These are phyloP conservation scores for Rhincodon typus DNA, from an alignment of 2,797 vertebrate species.

Conservation along the genomic window DNA sequence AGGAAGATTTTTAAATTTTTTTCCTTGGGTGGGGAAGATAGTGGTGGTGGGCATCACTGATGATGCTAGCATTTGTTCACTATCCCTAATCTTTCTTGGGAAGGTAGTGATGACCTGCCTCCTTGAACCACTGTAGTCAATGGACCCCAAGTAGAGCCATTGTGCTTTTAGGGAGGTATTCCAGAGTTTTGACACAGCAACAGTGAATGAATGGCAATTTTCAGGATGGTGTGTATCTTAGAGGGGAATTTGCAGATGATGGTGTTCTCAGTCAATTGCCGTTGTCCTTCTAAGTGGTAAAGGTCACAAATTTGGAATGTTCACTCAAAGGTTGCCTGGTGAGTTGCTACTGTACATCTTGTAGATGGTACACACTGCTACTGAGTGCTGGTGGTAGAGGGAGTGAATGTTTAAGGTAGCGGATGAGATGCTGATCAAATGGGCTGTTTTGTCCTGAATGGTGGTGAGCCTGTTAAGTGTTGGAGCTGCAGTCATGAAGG, in stretches of 20 bases:
- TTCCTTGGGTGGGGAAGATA: neutral
- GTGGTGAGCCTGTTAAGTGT: neutral
- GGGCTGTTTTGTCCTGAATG: neutral
- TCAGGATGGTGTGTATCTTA: neutral
- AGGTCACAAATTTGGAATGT: neutral
- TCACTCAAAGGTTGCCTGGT: neutral
- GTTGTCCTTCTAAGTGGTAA: neutral
- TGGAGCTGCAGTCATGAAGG: neutral
- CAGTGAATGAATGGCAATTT: neutral
- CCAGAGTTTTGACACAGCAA: neutral
- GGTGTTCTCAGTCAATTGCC: neutral
- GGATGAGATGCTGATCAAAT: neutral
- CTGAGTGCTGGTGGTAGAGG: neutral
- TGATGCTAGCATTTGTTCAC: neutral
- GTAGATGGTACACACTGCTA: neutral
- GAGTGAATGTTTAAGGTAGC: neutral
- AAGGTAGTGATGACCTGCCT: neutral
- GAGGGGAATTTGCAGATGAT: neutral
- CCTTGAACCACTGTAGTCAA: neutral
- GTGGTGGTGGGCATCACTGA: neutral
- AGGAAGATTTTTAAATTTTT: neutral
- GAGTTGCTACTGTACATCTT: neutral
- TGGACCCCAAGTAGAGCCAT: neutral
- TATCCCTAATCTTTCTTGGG: neutral
- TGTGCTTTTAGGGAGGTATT: neutral